Evolutionary conservation across 2,113 vertebrate species (phyloP).

Genomic region (Sphyrna mokarran): DNA sequence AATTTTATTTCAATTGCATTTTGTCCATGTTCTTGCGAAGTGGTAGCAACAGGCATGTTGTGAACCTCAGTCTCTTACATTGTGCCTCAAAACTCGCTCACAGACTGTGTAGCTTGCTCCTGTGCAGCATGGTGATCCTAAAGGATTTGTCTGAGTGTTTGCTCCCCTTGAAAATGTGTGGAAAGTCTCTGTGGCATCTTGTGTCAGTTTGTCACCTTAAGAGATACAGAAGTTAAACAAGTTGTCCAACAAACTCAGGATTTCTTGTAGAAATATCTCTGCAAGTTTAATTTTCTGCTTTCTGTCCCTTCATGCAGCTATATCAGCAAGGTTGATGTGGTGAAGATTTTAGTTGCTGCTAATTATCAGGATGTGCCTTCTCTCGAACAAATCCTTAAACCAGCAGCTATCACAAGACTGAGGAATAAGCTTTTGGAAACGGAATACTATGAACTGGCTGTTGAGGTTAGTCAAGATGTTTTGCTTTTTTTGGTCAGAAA

Average conservation of each 20-base stretch:
- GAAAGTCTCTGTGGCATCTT: not conserved
- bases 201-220: not conserved
- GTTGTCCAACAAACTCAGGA: not conserved
- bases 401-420: constrained; percentile 75
- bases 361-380: constrained; percentile 87
- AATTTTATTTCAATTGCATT: not conserved
- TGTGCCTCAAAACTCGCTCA: too few species aligned
- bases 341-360: constrained; percentile 84
- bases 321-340: constrained; percentile 91
- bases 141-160: not conserved
- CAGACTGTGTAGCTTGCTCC: not conserved
- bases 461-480: constrained; percentile 68
- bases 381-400: constrained; percentile 85
- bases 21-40: not conserved
- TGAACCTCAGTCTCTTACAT: not conserved
- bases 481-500: not conserved
- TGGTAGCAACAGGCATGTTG: not conserved
- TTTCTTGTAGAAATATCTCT: not conserved
- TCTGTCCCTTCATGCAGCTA: constrained; percentile 60
- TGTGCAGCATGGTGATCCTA: not conserved
- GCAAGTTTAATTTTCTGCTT: not conserved
- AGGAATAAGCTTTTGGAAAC: constrained; percentile 87
- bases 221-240: not conserved
- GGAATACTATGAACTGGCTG: constrained; percentile 86
- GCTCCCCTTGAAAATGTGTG: not conserved